Conservation (phyloP, 2,113 vertebrate genomes). For the Perca fluviatilis region DNA sequence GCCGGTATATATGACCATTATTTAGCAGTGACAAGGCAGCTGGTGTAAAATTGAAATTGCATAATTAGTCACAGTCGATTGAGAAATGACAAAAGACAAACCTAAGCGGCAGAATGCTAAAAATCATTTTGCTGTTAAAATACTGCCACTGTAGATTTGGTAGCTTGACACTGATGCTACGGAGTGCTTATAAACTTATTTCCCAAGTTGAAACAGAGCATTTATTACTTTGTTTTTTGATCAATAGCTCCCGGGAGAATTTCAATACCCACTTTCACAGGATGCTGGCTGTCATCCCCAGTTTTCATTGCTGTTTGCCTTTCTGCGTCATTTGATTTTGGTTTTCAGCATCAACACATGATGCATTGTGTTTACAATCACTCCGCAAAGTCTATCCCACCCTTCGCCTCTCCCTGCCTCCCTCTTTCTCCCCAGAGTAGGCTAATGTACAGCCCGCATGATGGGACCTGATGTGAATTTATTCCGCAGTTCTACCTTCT, state of each 20-base stretch:
- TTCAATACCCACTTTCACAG: background rate
- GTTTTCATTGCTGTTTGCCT: conserved; percentile 38
- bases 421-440: conserved; percentile 26
- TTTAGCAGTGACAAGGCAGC: background rate
- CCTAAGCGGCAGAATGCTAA: background rate
- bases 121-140: too few relatives aligned
- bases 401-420: background rate
- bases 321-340: conserved; percentile 41
- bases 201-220: background rate
- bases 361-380: conserved; percentile 24
- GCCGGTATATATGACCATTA: too few relatives aligned
- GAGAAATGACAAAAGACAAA: background rate
- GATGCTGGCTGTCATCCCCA: conserved; percentile 18
- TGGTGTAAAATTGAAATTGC: background rate
- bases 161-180: background rate
- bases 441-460: background rate
- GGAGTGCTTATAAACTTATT: background rate
- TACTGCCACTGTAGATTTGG: background rate
- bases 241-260: conserved; percentile 1
- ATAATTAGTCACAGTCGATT: background rate
- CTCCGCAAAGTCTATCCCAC: conserved; percentile 5
- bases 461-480: conserved; percentile 44
- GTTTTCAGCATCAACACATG: conserved; percentile 27
- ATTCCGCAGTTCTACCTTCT: conserved; percentile 45
- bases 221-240: conserved; percentile 17